These are phyloP conservation scores for Lepus americanus DNA, from an alignment of 2,113 vertebrate genomes.

Conservation along the genomic window DNA sequence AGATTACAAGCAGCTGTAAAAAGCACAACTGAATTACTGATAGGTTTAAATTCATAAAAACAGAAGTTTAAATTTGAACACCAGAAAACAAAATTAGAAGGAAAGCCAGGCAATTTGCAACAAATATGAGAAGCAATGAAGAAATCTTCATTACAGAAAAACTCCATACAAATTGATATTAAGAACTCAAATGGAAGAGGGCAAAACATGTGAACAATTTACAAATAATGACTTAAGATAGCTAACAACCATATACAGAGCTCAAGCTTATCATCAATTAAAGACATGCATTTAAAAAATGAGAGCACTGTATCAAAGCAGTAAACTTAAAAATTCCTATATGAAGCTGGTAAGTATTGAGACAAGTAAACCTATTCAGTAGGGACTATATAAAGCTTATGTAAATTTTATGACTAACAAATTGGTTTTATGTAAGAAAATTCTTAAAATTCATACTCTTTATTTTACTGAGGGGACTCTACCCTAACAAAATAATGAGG, in stretches of 20 bases:
- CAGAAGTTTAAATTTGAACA: slow-evolving; percentile 31
- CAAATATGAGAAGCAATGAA: neutral
- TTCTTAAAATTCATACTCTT: neutral
- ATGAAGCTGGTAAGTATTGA: slow-evolving; percentile 12
- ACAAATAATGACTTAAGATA: slow-evolving; percentile 14
- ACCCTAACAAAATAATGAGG: neutral
- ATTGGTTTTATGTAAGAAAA: slow-evolving; percentile 4
- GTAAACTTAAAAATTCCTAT: neutral
- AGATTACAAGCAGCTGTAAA: neutral
- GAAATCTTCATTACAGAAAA: neutral
- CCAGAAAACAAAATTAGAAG: slow-evolving; percentile 1
- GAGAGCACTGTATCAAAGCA: neutral
- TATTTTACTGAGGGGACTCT: neutral
- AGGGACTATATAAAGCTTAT: neutral
- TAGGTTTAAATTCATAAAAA: neutral
- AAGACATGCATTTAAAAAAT: neutral
- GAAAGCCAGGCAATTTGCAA: neutral
- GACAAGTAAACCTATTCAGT: slow-evolving; percentile 7
- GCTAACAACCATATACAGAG: neutral
- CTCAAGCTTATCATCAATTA: neutral
- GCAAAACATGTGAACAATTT: neutral
- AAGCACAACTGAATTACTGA: neutral
- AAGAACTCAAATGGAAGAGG: neutral
- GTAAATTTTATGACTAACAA: slow-evolving; percentile 6
- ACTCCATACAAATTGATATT: neutral